Percentiles rank a stretch among this genome's conserved stretches.
Conservation (phyloP, 2,888 invertebrate species). For the Caenorhabditis sp. region DNA sequence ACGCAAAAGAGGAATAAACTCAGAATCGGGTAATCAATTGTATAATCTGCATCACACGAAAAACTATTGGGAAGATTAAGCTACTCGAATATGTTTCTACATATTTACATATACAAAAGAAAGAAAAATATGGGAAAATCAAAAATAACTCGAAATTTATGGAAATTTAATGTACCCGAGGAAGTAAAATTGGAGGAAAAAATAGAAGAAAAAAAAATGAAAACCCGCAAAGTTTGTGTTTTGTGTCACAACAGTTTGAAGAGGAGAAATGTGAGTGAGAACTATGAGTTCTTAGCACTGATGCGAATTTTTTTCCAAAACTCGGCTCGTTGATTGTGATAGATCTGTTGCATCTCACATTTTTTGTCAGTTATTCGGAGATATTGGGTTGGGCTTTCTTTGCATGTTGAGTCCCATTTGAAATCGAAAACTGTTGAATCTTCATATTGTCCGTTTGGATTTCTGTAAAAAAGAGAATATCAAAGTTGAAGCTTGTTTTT, state of each 20-base stretch:
- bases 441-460: conserved; percentile 64
- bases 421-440: conserved; percentile 60
- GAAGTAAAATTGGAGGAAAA: not conserved
- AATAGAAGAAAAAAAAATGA: not conserved
- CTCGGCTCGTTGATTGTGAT: conserved; percentile 49
- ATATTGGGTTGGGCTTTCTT: conserved; percentile 38
- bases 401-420: conserved; percentile 58
- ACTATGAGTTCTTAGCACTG: conserved; percentile 27
- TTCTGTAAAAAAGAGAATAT: conserved; percentile 37
- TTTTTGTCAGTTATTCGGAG: conserved; percentile 53
- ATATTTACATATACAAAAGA: not conserved
- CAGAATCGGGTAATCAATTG: no score
- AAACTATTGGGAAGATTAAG: no score
- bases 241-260: not conserved
- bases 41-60: no score
- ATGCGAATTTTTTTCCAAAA: conserved; percentile 56
- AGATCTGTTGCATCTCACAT: conserved; percentile 51
- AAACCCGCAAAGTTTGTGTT: conserved; percentile 3
- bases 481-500: not conserved
- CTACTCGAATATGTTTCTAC: not conserved
- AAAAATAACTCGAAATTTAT: not conserved
- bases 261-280: not conserved
- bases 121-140: not conserved
- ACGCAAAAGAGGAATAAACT: no score
- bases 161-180: not conserved